A percentile compares a stretch with the other conserved stretches of the same genome.
These are phyloP conservation scores for Xiphorhynchus erythropygius DNA, from an alignment of 2,797 vertebrate genomes.

Conservation along the genomic window DNA sequence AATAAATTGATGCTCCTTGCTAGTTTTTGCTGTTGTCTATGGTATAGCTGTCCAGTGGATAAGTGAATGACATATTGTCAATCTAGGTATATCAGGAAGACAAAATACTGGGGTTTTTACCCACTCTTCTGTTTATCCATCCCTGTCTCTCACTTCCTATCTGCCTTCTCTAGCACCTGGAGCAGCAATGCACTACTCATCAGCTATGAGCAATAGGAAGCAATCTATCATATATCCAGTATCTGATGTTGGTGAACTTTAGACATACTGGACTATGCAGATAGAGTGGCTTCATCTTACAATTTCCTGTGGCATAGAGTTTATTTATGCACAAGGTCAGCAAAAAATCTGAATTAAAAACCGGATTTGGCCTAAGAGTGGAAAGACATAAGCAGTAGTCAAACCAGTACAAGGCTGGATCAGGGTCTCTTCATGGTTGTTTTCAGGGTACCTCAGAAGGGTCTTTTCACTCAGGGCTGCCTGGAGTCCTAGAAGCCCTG, in stretches of 20 bases:
- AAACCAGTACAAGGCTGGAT: neutral
- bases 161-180: neutral
- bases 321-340: neutral
- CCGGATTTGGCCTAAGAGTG: neutral
- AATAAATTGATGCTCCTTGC: constrained; percentile 32
- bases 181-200: neutral
- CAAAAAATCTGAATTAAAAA: neutral
- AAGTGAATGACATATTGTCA: neutral
- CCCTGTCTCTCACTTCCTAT: neutral
- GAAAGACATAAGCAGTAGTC: neutral
- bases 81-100: neutral
- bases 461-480: neutral
- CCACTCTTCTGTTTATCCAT: neutral
- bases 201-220: neutral
- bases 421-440: neutral
- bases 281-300: neutral
- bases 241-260: neutral
- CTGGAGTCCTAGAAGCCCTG: neutral
- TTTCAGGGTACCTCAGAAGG: neutral
- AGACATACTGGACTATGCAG: neutral
- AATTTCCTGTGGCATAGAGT: neutral
- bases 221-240: neutral
- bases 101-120: neutral
- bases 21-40: neutral
- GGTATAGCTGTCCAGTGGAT: neutral